Evolutionary conservation across 2,888 invertebrate genomes (phyloP).

Genomic region (Lamproptera curius): DNA sequence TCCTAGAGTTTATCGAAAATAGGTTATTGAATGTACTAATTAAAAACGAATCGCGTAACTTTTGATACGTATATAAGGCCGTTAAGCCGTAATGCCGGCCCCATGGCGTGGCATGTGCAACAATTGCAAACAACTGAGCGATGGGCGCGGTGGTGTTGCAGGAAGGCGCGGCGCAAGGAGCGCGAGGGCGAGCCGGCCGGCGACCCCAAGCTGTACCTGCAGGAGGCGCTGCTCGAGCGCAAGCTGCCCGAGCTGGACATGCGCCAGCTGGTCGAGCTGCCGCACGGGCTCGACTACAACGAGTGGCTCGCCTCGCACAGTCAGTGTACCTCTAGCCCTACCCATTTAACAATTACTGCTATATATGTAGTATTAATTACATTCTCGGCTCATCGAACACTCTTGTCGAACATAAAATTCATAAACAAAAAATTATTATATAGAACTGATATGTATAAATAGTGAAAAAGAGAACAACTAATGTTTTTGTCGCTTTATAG

Average conservation of each 20-base stretch:
- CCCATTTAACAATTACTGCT: too few relatives aligned
- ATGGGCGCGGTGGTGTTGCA: constrained; percentile 56
- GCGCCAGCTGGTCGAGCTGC: constrained; percentile 95
- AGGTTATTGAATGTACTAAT: too few relatives aligned
- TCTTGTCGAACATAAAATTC: too few relatives aligned
- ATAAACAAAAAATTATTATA: too few relatives aligned
- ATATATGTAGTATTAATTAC: not conserved
- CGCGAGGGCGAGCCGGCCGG: constrained; percentile 88
- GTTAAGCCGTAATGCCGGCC: too few relatives aligned
- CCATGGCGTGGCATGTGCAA: too few relatives aligned
- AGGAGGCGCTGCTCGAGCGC: constrained; percentile 95
- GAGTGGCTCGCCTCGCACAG: constrained; percentile 99
- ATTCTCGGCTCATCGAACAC: not conserved
- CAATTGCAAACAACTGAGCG: not conserved
- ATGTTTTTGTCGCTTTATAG: too few relatives aligned
- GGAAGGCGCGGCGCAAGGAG: constrained; percentile 98
- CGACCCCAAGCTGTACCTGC: constrained; percentile 96
- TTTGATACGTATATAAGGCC: too few relatives aligned
- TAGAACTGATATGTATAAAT: too few relatives aligned
- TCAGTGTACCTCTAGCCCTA: constrained; percentile 70
- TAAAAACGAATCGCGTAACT: too few relatives aligned
- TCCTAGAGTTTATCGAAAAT: too few relatives aligned
- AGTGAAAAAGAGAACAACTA: too few relatives aligned
- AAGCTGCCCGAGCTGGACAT: constrained; percentile 96
- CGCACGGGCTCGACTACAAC: constrained; percentile 97